Evolutionary conservation across 2,113 vertebrate species (phyloP), one percentile per base, ranked within the genome.

Genomic region (Anhinga rufa): DNA sequence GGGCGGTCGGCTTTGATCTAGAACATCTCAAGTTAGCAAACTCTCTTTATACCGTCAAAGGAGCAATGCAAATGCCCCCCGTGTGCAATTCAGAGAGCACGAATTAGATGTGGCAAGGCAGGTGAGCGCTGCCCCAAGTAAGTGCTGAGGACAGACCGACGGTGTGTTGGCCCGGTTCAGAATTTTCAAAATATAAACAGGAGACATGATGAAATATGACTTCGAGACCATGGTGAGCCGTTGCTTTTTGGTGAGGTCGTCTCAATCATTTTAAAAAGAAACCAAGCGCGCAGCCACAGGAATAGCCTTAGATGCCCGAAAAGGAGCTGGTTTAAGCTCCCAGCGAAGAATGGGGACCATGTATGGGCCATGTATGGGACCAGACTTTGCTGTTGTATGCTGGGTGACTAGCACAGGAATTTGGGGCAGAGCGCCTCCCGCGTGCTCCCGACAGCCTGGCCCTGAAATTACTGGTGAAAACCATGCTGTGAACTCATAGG

Each of bases 281-380:
- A 38, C 10, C 6, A 0, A 19, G 44, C 0, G 17, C 1, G 7
- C 52, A 82, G 57, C 16, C 46, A 2, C 36, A 12, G 34, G 2
- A 9, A 8, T 14, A 38, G 10, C 26, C 24, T 5, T 7, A 28
- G 62, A 8, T 25, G n/a, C 36, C 69, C 0, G 0, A 20, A 14
- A 24, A 46, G 82, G 60, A 54, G 58, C 46, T 58, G 64, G 1
- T 24, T 21, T 4, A 9, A 32, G n/a, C 26, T 44, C 38, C 66
- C 18, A 3, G 1, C 9, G 38, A 9, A 40, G 42, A 46, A 10
- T 0, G 19, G 60, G 51, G 51, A 5, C 31, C 10, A 7, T 3
- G 0, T 9, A 2, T 1, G 49, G 64, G 2, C 14, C 26, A 3
- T 4, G 5, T 0, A 1, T 1, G 17, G 69, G 29, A 24, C 14